Evolutionary conservation across 2,113 vertebrate species (phyloP), one percentile per base, ranked within the genome.

Genomic region (Salvelinus namaycush): DNA sequence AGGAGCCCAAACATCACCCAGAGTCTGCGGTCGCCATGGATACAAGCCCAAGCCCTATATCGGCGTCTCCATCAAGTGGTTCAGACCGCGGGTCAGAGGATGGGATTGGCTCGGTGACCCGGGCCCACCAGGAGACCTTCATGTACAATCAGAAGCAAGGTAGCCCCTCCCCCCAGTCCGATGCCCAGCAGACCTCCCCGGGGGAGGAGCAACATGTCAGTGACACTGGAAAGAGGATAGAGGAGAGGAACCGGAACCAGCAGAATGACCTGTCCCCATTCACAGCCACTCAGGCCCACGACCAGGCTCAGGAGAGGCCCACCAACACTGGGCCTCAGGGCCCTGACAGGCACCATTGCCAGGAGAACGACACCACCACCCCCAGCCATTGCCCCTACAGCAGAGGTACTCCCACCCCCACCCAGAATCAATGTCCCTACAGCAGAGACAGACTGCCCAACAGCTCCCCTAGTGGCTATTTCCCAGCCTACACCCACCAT

Each of bases 111-210:
- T 93, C 95, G 44, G 96, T 97, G 78, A 96, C 95, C 14, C 91
- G 95, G 77, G 95, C 95, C 27, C 96, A 96, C 80, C 96, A 96
- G 88, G 95, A 97, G 86, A 97, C 95, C 73, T 97, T 98, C 84
- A 94, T 96, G 94, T 98, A 96, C 87, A 97, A 96, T 91, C 96
- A 97, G 75, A 96, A 97, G 16, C 93, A 92, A 60, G 88, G 87
- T 54, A 92, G 89, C 89, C 92, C 83, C 70, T 67, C 86, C 0
- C 67, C 84, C 0, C 90, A 92, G 73, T 69, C 86, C 77, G 16
- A 54, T 16, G 13, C 51, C 51, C 51, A 54, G 51, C 51, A 86
- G 26, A 88, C 80, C 57, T 70, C 84, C 2, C 84, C 80, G 1
- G 87, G 73, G 2, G 76, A 73, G 73, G 87, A 87, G 62, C 86